Conservation (phyloP, 2,888 invertebrate species). For the Tetragonula carbonaria region DNA sequence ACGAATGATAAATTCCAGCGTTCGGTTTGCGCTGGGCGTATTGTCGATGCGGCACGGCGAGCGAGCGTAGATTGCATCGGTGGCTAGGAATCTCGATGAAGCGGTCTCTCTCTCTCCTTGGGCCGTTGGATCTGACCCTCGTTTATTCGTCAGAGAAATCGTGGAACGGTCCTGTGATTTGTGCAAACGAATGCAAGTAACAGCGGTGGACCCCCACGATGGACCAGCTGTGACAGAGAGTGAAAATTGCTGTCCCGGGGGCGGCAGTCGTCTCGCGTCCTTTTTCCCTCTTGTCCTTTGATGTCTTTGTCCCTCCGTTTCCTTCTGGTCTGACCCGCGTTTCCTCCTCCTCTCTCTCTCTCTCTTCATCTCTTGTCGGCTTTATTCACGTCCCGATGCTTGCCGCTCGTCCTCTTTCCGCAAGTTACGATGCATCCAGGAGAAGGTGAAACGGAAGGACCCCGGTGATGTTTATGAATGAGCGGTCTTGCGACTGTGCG, state of each 20-base stretch:
- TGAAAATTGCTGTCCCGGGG: conserved; percentile 70
- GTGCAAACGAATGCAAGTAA: conserved; percentile 63
- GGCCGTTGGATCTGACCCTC: conserved; percentile 30
- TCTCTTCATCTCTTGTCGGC: background rate
- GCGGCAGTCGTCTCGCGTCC: conserved; percentile 35
- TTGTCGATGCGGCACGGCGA: background rate
- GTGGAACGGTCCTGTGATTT: conserved; percentile 51
- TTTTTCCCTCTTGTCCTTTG: conserved; percentile 62
- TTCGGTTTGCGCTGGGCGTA: no score
- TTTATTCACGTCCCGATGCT: conserved; percentile 3
- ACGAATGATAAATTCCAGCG: background rate
- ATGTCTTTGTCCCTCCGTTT: conserved; percentile 55
- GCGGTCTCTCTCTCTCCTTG: conserved; percentile 14
- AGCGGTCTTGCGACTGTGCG: conserved; percentile 56
- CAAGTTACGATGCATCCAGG: conserved; percentile 20
- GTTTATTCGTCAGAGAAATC: conserved; percentile 52
- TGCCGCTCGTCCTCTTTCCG: background rate
- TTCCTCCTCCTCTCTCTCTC: background rate
- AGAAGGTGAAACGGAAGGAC: conserved; percentile 54
- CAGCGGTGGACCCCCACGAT: conserved; percentile 2
- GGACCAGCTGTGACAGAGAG: conserved; percentile 58
- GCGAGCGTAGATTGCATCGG: background rate
- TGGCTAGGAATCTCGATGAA: conserved; percentile 16
- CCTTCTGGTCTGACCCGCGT: conserved; percentile 25
- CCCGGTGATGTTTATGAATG: conserved; percentile 75